Evolutionary conservation across 1,140 invertebrate species (phyloP).

Genomic region (Lerema accius): DNA sequence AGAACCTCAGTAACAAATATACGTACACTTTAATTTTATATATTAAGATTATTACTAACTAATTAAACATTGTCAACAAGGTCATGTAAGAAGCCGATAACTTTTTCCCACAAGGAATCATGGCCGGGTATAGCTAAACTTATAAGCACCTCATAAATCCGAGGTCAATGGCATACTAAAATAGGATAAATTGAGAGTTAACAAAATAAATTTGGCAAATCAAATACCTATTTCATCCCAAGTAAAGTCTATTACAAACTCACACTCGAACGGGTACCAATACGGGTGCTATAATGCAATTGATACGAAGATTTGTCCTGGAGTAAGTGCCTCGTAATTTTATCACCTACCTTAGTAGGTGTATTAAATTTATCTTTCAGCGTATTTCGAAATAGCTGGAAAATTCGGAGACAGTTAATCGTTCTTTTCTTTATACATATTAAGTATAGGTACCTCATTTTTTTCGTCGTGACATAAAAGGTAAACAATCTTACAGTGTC

Average conservation of each 20-base stretch:
- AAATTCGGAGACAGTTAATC: not conserved
- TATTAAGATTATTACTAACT: no score
- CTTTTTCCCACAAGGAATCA: no score
- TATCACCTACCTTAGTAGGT: constrained; percentile 4
- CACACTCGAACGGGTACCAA: not conserved
- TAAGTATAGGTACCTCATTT: not conserved
- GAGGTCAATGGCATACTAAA: no score
- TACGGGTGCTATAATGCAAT: constrained; percentile 3
- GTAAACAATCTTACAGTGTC: no score
- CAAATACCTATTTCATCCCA: not conserved
- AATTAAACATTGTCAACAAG: no score
- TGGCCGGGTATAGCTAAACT: no score
- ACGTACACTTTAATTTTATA: no score
- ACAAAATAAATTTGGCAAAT: not conserved
- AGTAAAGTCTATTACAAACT: not conserved
- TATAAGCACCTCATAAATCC: no score
- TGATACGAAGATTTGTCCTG: constrained; percentile 10
- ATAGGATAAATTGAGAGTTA: no score
- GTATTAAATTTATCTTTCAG: constrained; percentile 10
- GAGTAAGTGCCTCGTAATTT: constrained; percentile 14
- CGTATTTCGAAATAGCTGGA: not conserved
- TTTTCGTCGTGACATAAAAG: no score
- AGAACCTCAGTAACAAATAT: no score
- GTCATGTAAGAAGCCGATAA: no score
- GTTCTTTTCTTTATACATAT: not conserved